These are phyloP conservation scores for Podargus strigoides DNA, from an alignment of 2,797 vertebrate species.

Conservation along the genomic window DNA sequence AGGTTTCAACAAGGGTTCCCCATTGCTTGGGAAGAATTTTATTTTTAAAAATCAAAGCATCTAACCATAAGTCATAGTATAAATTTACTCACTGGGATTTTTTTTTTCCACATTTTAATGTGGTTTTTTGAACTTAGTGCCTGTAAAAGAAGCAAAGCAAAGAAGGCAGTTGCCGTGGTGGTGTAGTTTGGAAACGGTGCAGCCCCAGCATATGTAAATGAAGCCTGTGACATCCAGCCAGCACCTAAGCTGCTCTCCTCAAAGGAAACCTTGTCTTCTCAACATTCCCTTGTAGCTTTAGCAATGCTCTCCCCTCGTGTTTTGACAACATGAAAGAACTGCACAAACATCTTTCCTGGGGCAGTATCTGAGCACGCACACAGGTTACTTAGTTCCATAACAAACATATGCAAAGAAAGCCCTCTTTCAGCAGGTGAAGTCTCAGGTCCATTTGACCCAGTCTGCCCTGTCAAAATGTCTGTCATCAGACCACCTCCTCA, in stretches of 20 bases:
- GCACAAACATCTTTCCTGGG: constrained; percentile 19
- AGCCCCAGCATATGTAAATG: background rate
- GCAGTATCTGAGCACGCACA: background rate
- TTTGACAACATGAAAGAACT: constrained; percentile 41
- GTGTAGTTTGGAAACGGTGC: background rate
- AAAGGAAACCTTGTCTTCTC: constrained; percentile 32
- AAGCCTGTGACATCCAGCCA: constrained; percentile 13
- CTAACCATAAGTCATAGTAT: background rate
- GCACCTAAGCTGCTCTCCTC: constrained; percentile 14
- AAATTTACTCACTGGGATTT: background rate
- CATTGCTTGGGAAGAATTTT: background rate
- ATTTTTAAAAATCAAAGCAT: background rate
- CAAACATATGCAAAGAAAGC: background rate
- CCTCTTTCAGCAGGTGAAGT: background rate
- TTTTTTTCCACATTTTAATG: background rate
- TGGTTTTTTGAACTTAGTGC: background rate
- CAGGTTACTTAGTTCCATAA: constrained; percentile 12
- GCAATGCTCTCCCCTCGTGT: constrained; percentile 2
- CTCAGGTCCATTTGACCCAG: fast-evolving
- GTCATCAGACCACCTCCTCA: background rate
- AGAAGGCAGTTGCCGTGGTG: background rate
- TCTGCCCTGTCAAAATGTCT: background rate
- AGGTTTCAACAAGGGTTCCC: background rate
- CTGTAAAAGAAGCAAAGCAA: background rate
- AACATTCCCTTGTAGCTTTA: constrained; percentile 5